Evolutionary conservation across 2,888 invertebrate genomes (phyloP).

Genomic region (Ennomos erosarius): DNA sequence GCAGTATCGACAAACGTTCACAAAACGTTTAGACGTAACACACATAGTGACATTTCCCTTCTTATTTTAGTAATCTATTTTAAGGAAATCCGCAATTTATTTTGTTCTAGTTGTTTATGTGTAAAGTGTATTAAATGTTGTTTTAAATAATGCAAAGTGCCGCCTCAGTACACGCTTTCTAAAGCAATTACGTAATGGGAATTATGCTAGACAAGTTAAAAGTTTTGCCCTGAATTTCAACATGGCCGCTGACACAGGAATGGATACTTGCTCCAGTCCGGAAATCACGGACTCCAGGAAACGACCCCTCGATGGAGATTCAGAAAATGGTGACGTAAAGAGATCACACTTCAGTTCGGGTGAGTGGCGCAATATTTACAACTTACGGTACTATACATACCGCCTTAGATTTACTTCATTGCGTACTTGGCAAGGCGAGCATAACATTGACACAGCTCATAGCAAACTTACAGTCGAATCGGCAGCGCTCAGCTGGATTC

Average conservation of each 20-base stretch:
- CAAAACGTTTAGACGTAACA: slow-evolving; percentile 82
- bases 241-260: slow-evolving; percentile 97
- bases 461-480: slow-evolving; percentile 64
- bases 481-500: slow-evolving; percentile 65
- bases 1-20: slow-evolving; percentile 84
- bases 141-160: slow-evolving; percentile 76
- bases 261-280: slow-evolving; percentile 97
- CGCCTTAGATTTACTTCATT: slow-evolving; percentile 59
- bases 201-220: slow-evolving; percentile 85
- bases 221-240: slow-evolving; percentile 86
- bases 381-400: slow-evolving; percentile 51
- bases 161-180: slow-evolving; percentile 75
- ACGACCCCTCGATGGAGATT: slow-evolving; percentile 94
- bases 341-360: slow-evolving; percentile 96
- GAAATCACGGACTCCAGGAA: slow-evolving; percentile 96
- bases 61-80: slow-evolving; percentile 77
- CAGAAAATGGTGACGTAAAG: slow-evolving; percentile 95
- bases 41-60: slow-evolving; percentile 79
- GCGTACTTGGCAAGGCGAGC: slow-evolving; percentile 75
- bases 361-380: slow-evolving; percentile 78
- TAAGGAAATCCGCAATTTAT: slow-evolving; percentile 70
- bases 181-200: slow-evolving; percentile 84
- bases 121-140: slow-evolving; percentile 78
- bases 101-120: slow-evolving; percentile 77
- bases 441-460: slow-evolving; percentile 79